These are phyloP conservation scores for Amitus sp. DNA, from an alignment of 2,888 invertebrate species.

Conservation along the genomic window DNA sequence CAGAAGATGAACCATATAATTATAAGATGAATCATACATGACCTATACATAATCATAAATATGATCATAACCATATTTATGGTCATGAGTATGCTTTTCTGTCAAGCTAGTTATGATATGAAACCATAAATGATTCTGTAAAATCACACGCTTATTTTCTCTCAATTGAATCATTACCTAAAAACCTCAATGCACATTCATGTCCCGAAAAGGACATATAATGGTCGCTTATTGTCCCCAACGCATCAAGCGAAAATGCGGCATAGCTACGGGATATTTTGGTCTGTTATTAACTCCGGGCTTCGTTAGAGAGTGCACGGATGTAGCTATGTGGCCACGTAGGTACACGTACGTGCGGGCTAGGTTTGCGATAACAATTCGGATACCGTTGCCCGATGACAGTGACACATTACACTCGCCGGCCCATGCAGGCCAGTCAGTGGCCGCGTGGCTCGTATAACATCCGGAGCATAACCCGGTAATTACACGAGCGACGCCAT, in stretches of 20 bases:
- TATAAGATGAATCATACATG: too few species aligned
- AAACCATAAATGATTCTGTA: too few species aligned
- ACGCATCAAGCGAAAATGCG: slow-evolving; percentile 13
- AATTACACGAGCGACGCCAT: slow-evolving; percentile 57
- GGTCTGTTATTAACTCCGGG: slow-evolving; percentile 48
- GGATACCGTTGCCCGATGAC: slow-evolving; percentile 56
- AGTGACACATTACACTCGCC: slow-evolving; percentile 60
- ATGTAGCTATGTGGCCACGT: background rate
- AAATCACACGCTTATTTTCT: too few species aligned
- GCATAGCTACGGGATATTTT: slow-evolving; percentile 40
- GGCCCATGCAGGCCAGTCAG: slow-evolving; percentile 44
- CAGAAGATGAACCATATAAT: too few species aligned
- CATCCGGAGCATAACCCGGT: slow-evolving; percentile 57
- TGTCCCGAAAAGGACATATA: too few species aligned
- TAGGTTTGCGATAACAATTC: slow-evolving; percentile 55
- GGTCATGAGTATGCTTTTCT: too few species aligned
- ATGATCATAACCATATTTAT: too few species aligned
- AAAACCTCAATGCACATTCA: too few species aligned
- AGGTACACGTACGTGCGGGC: background rate
- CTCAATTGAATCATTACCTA: too few species aligned
- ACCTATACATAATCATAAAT: too few species aligned
- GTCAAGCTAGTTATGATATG: too few species aligned
- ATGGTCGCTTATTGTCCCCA: slow-evolving; percentile 1
- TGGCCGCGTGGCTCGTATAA: slow-evolving; percentile 47
- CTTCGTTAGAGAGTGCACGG: slow-evolving; percentile 25